Percentiles rank a stretch among this genome's conserved stretches.
Evolutionary conservation across 2,888 invertebrate species (phyloP).

Genomic region (Chesias legatella): DNA sequence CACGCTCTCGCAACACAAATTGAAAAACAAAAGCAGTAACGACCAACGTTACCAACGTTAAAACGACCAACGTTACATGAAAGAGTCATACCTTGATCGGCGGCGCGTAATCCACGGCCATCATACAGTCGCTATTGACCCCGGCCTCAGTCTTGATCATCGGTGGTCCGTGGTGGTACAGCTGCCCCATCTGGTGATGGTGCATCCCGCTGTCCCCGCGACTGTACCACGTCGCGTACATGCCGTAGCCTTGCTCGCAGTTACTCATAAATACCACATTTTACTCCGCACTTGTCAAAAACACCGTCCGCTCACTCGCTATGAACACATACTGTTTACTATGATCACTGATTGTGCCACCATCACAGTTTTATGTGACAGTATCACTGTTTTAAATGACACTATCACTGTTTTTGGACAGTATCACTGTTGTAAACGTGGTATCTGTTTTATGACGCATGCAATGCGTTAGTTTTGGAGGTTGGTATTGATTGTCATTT

Average conservation of each 20-base stretch:
- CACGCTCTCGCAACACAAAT: too few species aligned
- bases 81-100: conserved; percentile 81
- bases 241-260: conserved; percentile 65
- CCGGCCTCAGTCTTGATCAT: conserved; percentile 82
- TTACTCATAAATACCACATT: conserved; percentile 72
- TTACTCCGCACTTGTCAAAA: conserved; percentile 5
- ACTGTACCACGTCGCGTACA: conserved; percentile 80
- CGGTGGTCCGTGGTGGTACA: conserved; percentile 79
- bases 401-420: background rate
- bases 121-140: conserved; percentile 83
- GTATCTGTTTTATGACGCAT: background rate
- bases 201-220: conserved; percentile 75
- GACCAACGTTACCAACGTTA: too few species aligned
- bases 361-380: too few species aligned
- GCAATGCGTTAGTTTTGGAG: too few species aligned
- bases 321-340: conserved; percentile 1
- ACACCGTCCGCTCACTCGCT: conserved; percentile 2
- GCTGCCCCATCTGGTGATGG: conserved; percentile 77
- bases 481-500: too few species aligned
- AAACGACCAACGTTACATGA: conserved; percentile 1
- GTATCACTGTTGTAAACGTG: background rate
- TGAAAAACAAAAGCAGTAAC: too few species aligned
- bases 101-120: conserved; percentile 83
- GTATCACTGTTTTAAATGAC: too few species aligned
- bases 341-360: background rate